These are phyloP conservation scores for Apteryx owenii DNA, from an alignment of 2,113 vertebrate genomes.

Conservation along the genomic window DNA sequence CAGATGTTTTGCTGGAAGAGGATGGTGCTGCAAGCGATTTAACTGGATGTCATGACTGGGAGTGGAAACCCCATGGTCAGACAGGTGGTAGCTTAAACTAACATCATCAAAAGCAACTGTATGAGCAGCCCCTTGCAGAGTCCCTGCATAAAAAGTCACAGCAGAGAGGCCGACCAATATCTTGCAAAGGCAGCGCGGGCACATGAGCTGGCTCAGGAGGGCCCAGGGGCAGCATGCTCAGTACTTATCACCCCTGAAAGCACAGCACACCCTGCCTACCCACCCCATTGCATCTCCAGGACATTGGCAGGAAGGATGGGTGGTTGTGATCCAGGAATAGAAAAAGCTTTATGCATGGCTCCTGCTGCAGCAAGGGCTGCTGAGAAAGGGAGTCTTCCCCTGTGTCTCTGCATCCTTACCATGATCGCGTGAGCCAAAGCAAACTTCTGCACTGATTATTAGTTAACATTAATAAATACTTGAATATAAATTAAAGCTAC, in stretches of 20 bases:
- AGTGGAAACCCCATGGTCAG: neutral
- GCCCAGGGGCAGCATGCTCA: accelerated
- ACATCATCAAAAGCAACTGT: neutral
- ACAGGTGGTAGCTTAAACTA: neutral
- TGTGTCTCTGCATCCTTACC: neutral
- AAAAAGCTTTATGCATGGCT: neutral
- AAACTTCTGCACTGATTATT: neutral
- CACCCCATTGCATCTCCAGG: accelerated
- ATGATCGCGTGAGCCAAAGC: accelerated
- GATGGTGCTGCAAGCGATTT: neutral
- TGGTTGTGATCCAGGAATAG: neutral
- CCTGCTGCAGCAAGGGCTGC: neutral
- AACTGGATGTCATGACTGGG: neutral
- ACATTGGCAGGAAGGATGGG: accelerated
- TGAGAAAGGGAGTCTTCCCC: neutral
- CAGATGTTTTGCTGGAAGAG: neutral
- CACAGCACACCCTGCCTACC: neutral
- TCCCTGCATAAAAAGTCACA: neutral
- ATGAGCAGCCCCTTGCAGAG: too few species aligned
- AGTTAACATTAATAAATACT: neutral
- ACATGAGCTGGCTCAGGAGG: neutral
- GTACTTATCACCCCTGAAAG: neutral
- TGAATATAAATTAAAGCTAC: neutral
- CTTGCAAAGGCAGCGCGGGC: neutral
- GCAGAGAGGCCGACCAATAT: neutral